These are phyloP conservation scores for Enteromius unitaeniatus DNA, from an alignment of 2,797 vertebrate genomes.

Conservation along the genomic window DNA sequence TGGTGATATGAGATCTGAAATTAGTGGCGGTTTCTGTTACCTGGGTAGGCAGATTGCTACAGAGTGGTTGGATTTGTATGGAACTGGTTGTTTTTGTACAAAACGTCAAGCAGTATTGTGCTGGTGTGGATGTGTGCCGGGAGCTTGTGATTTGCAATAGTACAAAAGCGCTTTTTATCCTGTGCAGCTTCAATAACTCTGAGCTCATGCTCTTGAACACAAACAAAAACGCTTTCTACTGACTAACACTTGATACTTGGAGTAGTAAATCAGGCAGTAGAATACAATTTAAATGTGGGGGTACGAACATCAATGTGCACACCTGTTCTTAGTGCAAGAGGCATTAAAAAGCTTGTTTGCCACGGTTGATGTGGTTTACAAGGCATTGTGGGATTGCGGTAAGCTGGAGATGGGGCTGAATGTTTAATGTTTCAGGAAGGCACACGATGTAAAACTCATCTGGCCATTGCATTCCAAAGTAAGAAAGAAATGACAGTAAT, in stretches of 20 bases:
- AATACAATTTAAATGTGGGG: background rate
- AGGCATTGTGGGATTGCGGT: slow-evolving; percentile 24
- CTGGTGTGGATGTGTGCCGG: slow-evolving; percentile 28
- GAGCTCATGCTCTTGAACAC: slow-evolving; percentile 39
- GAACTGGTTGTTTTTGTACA: slow-evolving; percentile 15
- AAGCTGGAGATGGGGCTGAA: slow-evolving; percentile 25
- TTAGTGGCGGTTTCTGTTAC: background rate
- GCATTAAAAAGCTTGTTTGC: slow-evolving; percentile 3
- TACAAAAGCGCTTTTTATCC: slow-evolving; percentile 55
- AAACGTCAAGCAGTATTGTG: slow-evolving; percentile 21
- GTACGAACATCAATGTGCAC: background rate
- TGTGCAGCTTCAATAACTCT: slow-evolving; percentile 43
- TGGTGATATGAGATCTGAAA: background rate
- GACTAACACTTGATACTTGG: slow-evolving; percentile 24
- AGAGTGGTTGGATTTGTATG: slow-evolving; percentile 6
- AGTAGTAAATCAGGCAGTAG: slow-evolving; percentile 22
- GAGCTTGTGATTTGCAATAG: slow-evolving; percentile 51
- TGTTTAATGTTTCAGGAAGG: slow-evolving; percentile 33
- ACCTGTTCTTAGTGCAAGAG: slow-evolving; percentile 41
- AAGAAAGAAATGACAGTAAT: slow-evolving; percentile 35
- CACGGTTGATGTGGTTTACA: slow-evolving; percentile 39
- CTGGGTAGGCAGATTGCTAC: background rate
- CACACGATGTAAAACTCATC: slow-evolving; percentile 32
- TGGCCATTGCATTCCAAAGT: slow-evolving; percentile 25
- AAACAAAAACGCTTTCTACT: slow-evolving; percentile 33